These are phyloP conservation scores for Saccostrea glomerata DNA, from an alignment of 1,140 invertebrate genomes.

Conservation along the genomic window DNA sequence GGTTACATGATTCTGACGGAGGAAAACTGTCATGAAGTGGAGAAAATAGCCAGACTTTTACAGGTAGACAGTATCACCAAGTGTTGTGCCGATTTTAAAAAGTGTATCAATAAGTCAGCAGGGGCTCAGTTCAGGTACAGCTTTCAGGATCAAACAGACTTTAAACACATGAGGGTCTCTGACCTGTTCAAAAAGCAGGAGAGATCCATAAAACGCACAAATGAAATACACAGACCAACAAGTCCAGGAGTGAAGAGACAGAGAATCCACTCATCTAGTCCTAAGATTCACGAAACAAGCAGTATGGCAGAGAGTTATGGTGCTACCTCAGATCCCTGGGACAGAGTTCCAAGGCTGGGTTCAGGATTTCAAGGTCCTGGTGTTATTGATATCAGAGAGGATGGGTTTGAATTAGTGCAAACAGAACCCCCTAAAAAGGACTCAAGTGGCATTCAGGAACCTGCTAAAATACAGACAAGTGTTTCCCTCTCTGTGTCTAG, in stretches of 20 bases:
- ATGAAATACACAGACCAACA: slow-evolving; percentile 16
- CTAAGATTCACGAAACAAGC: slow-evolving; percentile 41
- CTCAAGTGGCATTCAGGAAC: slow-evolving; percentile 13
- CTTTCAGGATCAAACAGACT: slow-evolving; percentile 49
- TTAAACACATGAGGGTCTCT: slow-evolving; percentile 48
- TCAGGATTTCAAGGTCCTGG: slow-evolving; percentile 48
- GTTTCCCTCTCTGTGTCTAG: slow-evolving; percentile 46
- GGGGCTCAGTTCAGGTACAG: slow-evolving; percentile 39
- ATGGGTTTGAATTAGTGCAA: slow-evolving; percentile 47
- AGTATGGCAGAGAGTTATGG: slow-evolving; percentile 49
- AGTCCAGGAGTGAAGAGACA: slow-evolving; percentile 45
- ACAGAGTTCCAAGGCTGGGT: slow-evolving; percentile 46
- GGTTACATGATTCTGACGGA: slow-evolving; percentile 59
- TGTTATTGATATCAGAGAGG: slow-evolving; percentile 47
- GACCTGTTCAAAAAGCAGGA: slow-evolving; percentile 46
- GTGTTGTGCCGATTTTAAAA: slow-evolving; percentile 58
- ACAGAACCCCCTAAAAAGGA: slow-evolving; percentile 49
- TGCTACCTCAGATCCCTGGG: slow-evolving; percentile 44
- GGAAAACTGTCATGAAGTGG: slow-evolving; percentile 55
- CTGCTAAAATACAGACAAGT: slow-evolving; percentile 28
- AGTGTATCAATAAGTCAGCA: slow-evolving; percentile 43
- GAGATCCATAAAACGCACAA: slow-evolving; percentile 24
- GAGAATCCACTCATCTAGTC: slow-evolving; percentile 42
- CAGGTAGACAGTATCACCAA: slow-evolving; percentile 57
- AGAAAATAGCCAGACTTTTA: slow-evolving; percentile 55